phyloP scores from a whole-genome alignment of 2,888 invertebrate genomes.

The Andrena hattorfiana region DNA sequence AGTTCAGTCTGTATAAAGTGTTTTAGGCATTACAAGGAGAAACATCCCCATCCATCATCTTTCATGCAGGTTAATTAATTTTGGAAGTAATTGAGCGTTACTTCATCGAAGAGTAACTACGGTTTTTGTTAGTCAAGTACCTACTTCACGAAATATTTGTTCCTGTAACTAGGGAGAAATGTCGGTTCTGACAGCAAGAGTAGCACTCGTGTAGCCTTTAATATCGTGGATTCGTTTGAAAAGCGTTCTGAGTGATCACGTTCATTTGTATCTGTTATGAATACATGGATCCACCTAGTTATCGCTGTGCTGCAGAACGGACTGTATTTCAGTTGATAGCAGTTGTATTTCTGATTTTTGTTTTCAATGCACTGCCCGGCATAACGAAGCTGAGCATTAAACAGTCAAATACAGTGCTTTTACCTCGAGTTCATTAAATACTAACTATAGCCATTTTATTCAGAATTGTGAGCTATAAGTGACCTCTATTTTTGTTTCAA shows the following conservation, averaged over 20 bases:
- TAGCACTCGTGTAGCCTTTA: conserved; percentile 11
- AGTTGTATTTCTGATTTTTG: conserved; percentile 62
- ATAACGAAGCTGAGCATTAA: conserved; percentile 35
- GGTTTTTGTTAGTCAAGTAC: conserved; percentile 3
- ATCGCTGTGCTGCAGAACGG: conserved; percentile 62
- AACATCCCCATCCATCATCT: not conserved
- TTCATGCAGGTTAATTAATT: not conserved
- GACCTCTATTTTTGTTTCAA: not conserved
- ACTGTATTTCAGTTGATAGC: conserved; percentile 73
- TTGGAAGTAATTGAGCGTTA: not conserved
- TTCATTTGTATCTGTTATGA: conserved; percentile 40
- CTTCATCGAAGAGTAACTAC: too few relatives aligned
- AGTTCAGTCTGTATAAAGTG: not conserved
- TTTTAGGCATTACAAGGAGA: not conserved
- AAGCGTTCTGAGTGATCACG: conserved; percentile 24
- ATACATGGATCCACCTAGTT: conserved; percentile 39
- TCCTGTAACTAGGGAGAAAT: not conserved
- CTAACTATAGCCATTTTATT: conserved; percentile 1
- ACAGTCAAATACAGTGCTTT: conserved; percentile 19
- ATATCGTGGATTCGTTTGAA: conserved; percentile 39
- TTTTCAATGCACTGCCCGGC: conserved; percentile 28
- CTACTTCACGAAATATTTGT: not conserved
- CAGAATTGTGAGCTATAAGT: conserved; percentile 7
- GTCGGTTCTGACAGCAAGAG: not conserved
- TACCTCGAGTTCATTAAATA: conserved; percentile 2